Base-by-base conservation (phyloP, 2,888 invertebrate genomes). In the Mayetiola destructor region DNA sequence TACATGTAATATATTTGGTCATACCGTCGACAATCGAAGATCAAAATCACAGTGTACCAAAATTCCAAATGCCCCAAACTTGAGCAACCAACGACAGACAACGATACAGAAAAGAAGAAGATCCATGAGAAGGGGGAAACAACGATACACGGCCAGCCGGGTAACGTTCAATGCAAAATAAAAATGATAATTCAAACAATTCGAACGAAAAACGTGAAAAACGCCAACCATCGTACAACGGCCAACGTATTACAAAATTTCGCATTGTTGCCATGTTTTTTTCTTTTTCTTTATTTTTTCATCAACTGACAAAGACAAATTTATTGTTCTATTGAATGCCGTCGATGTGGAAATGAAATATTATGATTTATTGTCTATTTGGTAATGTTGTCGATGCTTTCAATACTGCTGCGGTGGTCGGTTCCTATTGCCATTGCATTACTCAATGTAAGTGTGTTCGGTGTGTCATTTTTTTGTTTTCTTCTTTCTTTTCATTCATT, bases 271-370 rank as follows among this genome's bases (percentile, higher is more conserved):
- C n/a, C n/a, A 32, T 32, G 6, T 9, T 32, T 32, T 32, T 32
- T 32, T 9, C 12, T 32, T 53, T 20, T 53, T 52, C n/a, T 29
- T 52, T 53, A 30, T 53, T 29, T 53, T 53, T 53, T 30, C 30
- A 32, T 30, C 53, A 53, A 32, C 30, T 53, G 53, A 53, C 53
- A 53, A 53, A 53, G 29, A 53, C 30, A 53, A 53, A 53, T 53
- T 53, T 53, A 53, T 53, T 53, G 53, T 53, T 27, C 53, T 53
- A 53, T 53, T 53, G 53, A 53, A 32, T 30, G 30, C 30, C 53
- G 30, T 53, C 53, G 53, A 53, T 53, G 53, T 53, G 53, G 53
- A 53, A 53, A 53, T 53, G 53, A 53, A 53, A 53, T 53, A 53
- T 53, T 53, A 53, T 53, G 53, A 53, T 53, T 53, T 53, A 53